phyloP scores from a whole-genome alignment of 2,113 vertebrate genomes.

The Saimiri boliviensis region DNA sequence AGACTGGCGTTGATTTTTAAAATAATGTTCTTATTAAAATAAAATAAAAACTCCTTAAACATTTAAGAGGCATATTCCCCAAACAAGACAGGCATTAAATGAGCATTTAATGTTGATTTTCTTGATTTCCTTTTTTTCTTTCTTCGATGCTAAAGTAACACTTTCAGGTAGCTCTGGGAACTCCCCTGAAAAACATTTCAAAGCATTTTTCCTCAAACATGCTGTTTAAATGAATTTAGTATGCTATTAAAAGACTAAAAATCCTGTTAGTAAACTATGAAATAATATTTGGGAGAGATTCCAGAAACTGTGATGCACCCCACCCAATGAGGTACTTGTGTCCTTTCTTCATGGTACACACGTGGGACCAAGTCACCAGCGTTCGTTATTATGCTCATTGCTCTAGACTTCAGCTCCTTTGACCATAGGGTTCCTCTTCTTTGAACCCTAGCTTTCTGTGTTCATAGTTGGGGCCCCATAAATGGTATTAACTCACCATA shows the following conservation, averaged over 20 bases:
- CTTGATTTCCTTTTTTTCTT: not conserved
- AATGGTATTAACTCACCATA: not conserved
- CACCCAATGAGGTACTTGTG: not conserved
- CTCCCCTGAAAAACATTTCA: not conserved
- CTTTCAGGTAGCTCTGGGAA: not conserved
- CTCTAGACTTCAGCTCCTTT: not conserved
- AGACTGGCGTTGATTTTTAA: slow-evolving; percentile 33
- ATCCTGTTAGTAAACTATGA: not conserved
- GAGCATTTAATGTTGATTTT: not conserved
- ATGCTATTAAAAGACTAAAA: not conserved
- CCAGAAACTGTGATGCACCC: not conserved
- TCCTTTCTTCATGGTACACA: not conserved
- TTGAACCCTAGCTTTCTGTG: not conserved
- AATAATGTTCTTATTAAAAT: slow-evolving; percentile 35
- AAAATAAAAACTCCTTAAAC: not conserved
- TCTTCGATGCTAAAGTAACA: not conserved
- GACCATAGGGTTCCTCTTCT: not conserved
- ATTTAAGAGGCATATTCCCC: not conserved
- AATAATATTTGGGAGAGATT: not conserved
- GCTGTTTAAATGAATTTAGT: not conserved
- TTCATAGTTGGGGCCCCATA: not conserved
- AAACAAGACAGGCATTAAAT: not conserved
- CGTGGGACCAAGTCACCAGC: not conserved
- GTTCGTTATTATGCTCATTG: not conserved
- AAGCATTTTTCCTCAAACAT: not conserved